These are phyloP conservation scores for Xiphorhynchus erythropygius DNA, from an alignment of 2,797 vertebrate species.

Conservation along the genomic window DNA sequence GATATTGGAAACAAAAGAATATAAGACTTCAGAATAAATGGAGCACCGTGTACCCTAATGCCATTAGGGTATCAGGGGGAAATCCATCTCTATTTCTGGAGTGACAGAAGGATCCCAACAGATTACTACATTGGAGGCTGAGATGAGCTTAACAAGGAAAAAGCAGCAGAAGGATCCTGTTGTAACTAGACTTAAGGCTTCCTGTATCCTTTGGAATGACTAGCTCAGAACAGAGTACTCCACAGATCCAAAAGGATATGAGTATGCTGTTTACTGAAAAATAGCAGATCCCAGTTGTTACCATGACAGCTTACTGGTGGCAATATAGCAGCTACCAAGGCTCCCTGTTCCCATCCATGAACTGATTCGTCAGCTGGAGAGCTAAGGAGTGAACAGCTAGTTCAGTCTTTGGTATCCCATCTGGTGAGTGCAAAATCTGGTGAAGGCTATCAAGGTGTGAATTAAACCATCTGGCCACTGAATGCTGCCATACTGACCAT, in stretches of 20 bases:
- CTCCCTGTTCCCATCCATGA: neutral
- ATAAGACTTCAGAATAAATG: neutral
- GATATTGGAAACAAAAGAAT: neutral
- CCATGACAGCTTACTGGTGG: rapidly evolving
- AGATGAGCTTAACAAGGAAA: neutral
- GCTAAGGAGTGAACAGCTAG: neutral
- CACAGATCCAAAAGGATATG: rapidly evolving
- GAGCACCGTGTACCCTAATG: rapidly evolving
- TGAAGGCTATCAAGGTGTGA: neutral
- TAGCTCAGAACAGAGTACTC: neutral
- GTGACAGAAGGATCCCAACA: neutral
- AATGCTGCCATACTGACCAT: neutral
- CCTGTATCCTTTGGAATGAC: neutral
- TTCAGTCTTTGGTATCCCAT: neutral
- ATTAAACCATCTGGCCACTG: neutral
- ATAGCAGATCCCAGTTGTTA: neutral
- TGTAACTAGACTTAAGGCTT: neutral
- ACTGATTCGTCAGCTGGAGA: neutral
- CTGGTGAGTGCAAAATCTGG: neutral
- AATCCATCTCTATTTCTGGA: neutral
- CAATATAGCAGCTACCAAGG: neutral
- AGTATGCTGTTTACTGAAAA: neutral
- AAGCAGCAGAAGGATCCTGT: neutral
- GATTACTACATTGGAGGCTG: neutral
- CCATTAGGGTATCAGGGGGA: neutral